These are phyloP conservation scores for Panopea generosa DNA, from an alignment of 2,888 invertebrate genomes.

Conservation along the genomic window DNA sequence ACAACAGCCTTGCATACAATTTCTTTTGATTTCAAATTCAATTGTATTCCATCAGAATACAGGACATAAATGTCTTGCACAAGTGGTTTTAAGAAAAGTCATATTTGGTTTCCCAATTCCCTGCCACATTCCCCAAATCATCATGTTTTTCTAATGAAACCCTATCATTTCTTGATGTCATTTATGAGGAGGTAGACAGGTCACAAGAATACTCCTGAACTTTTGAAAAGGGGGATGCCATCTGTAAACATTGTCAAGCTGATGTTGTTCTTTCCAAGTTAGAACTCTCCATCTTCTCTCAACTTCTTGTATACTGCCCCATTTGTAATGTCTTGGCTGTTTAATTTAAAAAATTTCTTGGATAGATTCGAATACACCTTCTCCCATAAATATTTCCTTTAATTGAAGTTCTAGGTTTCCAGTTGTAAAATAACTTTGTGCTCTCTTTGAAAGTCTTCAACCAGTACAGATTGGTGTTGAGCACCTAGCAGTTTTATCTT, in stretches of 20 bases:
- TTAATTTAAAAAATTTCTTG: no score
- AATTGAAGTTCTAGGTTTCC: conserved; percentile 27
- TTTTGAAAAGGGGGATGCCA: conserved; percentile 51
- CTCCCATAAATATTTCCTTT: conserved; percentile 22
- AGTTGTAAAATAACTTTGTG: conserved; percentile 25
- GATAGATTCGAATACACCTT: conserved; percentile 23
- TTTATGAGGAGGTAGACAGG: conserved; percentile 49
- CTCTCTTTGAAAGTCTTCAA: no score
- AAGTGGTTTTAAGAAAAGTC: conserved; percentile 50
- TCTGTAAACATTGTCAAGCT: conserved; percentile 40
- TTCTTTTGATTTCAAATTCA: conserved; percentile 8
- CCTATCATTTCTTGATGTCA: conserved; percentile 37
- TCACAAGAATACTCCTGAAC: conserved; percentile 43
- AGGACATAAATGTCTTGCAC: conserved; percentile 32
- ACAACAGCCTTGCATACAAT: no score
- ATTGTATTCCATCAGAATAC: conserved; percentile 16
- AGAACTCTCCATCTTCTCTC: conserved; percentile 31
- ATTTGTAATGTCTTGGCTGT: conserved; percentile 18
- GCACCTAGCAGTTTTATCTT: conserved; percentile 3
- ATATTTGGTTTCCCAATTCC: conserved; percentile 53
- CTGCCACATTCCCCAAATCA: conserved; percentile 40
- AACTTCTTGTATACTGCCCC: conserved; percentile 39
- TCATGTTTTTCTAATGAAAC: conserved; percentile 44
- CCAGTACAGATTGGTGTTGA: no score
- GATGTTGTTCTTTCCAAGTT: conserved; percentile 18